These are phyloP conservation scores for Acrocephalus arundinaceus DNA, from an alignment of 2,113 vertebrate genomes.

Conservation along the genomic window DNA sequence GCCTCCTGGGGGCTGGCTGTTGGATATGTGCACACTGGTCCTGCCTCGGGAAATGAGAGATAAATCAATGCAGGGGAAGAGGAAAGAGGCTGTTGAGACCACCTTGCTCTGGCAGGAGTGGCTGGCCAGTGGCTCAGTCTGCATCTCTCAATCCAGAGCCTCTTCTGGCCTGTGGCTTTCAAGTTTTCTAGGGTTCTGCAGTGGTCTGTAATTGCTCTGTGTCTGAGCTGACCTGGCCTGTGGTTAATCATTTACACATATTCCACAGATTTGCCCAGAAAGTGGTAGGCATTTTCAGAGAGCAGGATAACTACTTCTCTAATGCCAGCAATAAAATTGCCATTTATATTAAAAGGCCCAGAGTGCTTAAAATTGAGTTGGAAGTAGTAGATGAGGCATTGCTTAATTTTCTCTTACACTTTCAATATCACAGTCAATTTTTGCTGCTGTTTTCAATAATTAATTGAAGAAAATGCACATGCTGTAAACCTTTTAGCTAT, in stretches of 20 bases:
- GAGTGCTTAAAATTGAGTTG: neutral
- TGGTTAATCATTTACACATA: neutral
- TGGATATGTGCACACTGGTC: neutral
- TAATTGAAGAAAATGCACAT: neutral
- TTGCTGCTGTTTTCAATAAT: neutral
- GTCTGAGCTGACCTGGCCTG: neutral
- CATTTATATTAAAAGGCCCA: neutral
- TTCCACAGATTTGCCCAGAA: neutral
- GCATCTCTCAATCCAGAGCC: accelerated
- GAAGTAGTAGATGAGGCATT: neutral
- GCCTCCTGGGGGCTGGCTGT: neutral
- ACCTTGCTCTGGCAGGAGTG: neutral
- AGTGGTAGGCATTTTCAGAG: neutral
- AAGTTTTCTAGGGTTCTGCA: accelerated
- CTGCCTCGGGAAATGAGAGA: neutral
- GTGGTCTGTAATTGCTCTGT: neutral
- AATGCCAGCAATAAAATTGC: conserved; percentile 7
- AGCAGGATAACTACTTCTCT: neutral
- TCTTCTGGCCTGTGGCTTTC: neutral
- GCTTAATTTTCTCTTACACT: neutral
- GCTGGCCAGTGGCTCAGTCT: neutral
- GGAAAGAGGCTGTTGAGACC: neutral
- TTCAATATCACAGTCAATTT: neutral
- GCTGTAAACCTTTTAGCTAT: neutral
- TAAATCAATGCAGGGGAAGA: neutral